Evolutionary conservation across 2,797 vertebrate species (phyloP).

Genomic region (Rhyacichthys aspro): DNA sequence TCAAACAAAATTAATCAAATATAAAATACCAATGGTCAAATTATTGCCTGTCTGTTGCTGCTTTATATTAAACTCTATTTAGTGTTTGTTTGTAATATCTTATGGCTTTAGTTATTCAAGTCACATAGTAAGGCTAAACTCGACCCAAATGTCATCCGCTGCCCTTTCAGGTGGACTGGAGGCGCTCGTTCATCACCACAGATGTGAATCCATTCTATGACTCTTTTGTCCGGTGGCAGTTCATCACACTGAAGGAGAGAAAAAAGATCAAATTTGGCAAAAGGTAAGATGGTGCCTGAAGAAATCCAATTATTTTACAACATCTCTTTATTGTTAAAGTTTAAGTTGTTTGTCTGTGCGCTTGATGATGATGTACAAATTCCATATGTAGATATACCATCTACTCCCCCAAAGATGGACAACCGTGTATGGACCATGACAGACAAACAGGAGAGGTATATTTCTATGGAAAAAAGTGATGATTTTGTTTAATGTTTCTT

Average conservation of each 20-base stretch:
- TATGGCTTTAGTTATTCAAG: not conserved
- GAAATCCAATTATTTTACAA: not conserved
- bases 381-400: constrained; percentile 88
- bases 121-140: constrained; percentile 3
- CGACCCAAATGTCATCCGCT: constrained; percentile 10
- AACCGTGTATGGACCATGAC: constrained; percentile 99
- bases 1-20: not conserved
- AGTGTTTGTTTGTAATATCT: not conserved
- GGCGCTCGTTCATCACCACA: constrained; percentile 96
- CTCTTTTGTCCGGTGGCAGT: constrained; percentile 98
- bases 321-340: not conserved
- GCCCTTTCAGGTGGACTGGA: constrained; percentile 90
- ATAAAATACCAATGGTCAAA: not conserved
- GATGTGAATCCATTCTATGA: constrained; percentile 97
- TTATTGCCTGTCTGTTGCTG: not conserved
- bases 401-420: constrained; percentile 96
- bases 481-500: not conserved
- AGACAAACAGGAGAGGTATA: constrained; percentile 97
- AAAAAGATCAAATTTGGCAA: constrained; percentile 98
- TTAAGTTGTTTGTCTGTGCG: not conserved
- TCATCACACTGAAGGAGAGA: constrained; percentile 90
- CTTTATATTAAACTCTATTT: not conserved
- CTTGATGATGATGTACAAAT: constrained; percentile 3
- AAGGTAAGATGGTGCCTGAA: constrained; percentile 75
- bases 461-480: too few species aligned